Base-by-base conservation (phyloP, 2,797 vertebrate species). In the Pelodytes ibericus region DNA sequence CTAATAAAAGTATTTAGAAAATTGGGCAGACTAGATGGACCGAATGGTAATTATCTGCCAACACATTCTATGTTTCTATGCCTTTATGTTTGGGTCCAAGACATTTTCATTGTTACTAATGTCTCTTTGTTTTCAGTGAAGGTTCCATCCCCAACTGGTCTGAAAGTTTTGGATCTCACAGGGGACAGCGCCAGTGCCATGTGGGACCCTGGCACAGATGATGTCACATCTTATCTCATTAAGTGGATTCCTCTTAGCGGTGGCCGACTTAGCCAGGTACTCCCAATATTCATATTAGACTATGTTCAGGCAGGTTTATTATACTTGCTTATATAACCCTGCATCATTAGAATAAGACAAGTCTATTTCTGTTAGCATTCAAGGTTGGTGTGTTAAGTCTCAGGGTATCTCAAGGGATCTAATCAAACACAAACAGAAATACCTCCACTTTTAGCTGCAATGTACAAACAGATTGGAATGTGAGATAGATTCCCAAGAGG, bases 211-310 rank as follows among this genome's bases (percentile, higher is more conserved):
- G 93, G 94, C 0, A 92, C 92, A 0, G 92, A 93, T 0, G 94
- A 97, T 0, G 95, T 97, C 2, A 90, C 94, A 3, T 94, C 94
- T 5, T 97, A 98, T 70, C 93, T 96, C 81, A 95, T 98, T 86
- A 97, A 94, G 80, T 99, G 96, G 96, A 97, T 89, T 29, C 94
- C 94, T 1, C 89, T 92, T 11, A 89, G 91, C 27, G 95, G 94
- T 68, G 95, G 95, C 56, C 88, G 93, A 73, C 90, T 96, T 49
- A 92, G 87, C 36, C 95, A 99, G 95, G 97, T 99, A 80, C 0
- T n/a, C 9, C 22, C 13, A 36, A 36, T 13, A 36, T 36, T 13
- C 33, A 5, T 36, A 5, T 13, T 5, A 5, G 5, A 36, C 33
- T 36, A 36, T 5, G 13, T 5, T 5, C 33, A 36, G 5, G 33